Percentiles rank a stretch among this genome's conserved stretches.
phyloP scores from a whole-genome alignment of 2,113 vertebrate species.

The Chaetops frenatus region DNA sequence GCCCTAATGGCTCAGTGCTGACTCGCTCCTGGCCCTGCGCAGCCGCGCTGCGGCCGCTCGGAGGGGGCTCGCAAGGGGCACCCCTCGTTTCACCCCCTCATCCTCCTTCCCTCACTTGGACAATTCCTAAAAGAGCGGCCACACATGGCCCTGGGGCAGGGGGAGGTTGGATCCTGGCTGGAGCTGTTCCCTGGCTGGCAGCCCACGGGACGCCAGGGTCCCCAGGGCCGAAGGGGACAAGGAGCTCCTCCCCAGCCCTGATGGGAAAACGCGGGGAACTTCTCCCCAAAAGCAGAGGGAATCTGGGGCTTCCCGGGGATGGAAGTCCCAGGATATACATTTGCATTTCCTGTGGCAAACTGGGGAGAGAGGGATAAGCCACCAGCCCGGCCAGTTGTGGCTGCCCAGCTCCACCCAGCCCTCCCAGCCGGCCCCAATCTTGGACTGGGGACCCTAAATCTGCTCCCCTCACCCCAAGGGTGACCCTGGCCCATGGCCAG shows the following conservation, averaged over 20 bases:
- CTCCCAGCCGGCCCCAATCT: fast-evolving
- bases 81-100: fast-evolving
- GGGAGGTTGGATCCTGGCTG: neutral
- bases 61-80: neutral
- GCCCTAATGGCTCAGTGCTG: slow-evolving; percentile 36
- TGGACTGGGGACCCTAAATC: neutral
- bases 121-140: fast-evolving
- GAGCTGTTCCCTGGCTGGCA: neutral
- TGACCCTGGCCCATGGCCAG: neutral
- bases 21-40: neutral
- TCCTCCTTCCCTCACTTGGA: neutral
- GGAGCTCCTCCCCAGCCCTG: fast-evolving
- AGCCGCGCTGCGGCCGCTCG: neutral
- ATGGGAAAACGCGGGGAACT: fast-evolving
- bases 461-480: fast-evolving
- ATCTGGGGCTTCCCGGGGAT: fast-evolving
- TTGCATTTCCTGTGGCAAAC: neutral
- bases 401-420: neutral
- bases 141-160: neutral
- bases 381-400: fast-evolving
- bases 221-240: neutral
- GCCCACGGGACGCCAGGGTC: fast-evolving
- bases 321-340: neutral
- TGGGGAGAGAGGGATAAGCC: neutral
- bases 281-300: neutral